Conservation (phyloP, 2,797 vertebrate genomes). For the Rhynchonycteris naso region DNA sequence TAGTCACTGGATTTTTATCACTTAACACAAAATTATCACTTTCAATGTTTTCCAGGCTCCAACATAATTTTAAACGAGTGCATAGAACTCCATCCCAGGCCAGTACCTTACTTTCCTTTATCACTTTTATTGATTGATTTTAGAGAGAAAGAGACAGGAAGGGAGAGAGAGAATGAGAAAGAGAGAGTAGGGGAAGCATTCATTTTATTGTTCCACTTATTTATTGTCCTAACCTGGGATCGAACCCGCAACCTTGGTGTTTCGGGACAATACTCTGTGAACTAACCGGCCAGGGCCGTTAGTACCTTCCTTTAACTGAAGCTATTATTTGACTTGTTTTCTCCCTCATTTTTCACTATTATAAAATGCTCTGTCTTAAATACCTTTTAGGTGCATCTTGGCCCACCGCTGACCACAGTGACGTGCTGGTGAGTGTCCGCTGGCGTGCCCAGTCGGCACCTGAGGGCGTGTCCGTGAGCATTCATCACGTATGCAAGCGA, state of each 20-base stretch:
- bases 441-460: no score
- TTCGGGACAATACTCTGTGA: no score
- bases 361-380: neutral
- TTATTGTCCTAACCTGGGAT: no score
- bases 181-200: no score
- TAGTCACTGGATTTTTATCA: neutral
- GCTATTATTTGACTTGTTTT: neutral
- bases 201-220: no score
- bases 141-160: no score
- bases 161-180: no score
- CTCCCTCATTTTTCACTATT: neutral
- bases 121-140: no score
- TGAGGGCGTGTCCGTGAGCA: accelerated
- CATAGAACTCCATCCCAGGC: neutral
- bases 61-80: neutral
- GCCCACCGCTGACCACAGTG: neutral
- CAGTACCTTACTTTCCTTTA: neutral
- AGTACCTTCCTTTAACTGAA: neutral
- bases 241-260: no score
- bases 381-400: neutral
- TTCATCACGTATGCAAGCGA: neutral
- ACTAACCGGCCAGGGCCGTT: no score
- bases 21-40: neutral
- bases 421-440: neutral
- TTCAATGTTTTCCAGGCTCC: neutral